These are phyloP conservation scores for Ernsta delagoae DNA, from an alignment of 2,888 invertebrate genomes.

Conservation along the genomic window DNA sequence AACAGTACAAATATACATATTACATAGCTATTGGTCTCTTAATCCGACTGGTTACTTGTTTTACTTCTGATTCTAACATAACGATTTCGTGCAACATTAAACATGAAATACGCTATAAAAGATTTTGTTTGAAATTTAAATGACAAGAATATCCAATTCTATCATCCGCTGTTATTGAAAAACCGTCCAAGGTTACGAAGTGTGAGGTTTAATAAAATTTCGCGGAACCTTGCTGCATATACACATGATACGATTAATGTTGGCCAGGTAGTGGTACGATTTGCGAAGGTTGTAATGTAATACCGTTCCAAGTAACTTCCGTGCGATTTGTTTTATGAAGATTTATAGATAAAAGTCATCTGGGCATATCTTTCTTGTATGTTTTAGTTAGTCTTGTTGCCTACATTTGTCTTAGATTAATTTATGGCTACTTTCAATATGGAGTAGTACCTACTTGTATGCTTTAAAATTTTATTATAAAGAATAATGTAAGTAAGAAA, in stretches of 20 bases:
- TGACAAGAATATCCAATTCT: background rate
- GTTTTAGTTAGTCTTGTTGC: background rate
- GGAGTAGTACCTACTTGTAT: too few relatives aligned
- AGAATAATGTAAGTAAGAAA: too few relatives aligned
- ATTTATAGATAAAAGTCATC: background rate
- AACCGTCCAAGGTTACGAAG: background rate
- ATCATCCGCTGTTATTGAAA: background rate
- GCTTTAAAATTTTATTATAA: too few relatives aligned
- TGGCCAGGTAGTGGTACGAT: background rate
- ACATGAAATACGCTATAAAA: too few relatives aligned
- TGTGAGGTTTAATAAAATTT: conserved; percentile 20
- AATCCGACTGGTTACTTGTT: too few relatives aligned
- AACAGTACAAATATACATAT: too few relatives aligned
- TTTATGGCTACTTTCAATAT: too few relatives aligned
- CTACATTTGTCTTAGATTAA: background rate
- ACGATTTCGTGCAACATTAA: too few relatives aligned
- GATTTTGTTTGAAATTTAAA: too few relatives aligned
- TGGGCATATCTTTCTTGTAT: background rate
- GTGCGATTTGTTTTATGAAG: conserved; percentile 14
- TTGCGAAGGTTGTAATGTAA: conserved; percentile 25
- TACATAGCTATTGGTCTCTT: too few relatives aligned
- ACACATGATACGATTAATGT: conserved; percentile 16
- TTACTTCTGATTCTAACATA: too few relatives aligned
- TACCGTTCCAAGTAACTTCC: conserved; percentile 18
- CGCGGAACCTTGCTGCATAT: background rate